Conservation (phyloP, 2,797 vertebrate species). For the Crenuchus spilurus region DNA sequence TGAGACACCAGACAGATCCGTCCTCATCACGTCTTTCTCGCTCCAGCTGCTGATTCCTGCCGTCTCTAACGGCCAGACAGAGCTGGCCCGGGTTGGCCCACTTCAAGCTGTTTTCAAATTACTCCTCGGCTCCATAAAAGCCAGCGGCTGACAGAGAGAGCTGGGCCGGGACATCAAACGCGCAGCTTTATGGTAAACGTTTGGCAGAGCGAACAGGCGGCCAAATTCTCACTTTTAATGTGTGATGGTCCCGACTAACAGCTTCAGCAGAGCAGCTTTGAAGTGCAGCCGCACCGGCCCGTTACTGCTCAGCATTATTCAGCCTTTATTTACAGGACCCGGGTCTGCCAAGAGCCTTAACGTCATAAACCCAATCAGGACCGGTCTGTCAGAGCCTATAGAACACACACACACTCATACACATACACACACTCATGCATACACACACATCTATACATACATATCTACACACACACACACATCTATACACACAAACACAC, state of each 20-base stretch:
- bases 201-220: constrained; percentile 64
- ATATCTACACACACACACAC: neutral
- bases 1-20: too few relatives aligned
- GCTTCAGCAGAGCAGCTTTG: constrained; percentile 73
- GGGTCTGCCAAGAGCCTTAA: constrained; percentile 67
- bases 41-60: constrained; percentile 60
- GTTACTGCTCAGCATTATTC: constrained; percentile 77
- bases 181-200: constrained; percentile 72
- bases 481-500: too few relatives aligned
- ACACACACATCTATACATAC: constrained; percentile 16
- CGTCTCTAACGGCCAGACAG: constrained; percentile 55
- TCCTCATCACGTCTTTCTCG: too few relatives aligned
- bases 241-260: constrained; percentile 71
- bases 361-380: constrained; percentile 69
- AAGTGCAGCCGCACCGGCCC: constrained; percentile 67
- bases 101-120: constrained; percentile 67
- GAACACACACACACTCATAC: constrained; percentile 40
- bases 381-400: constrained; percentile 52
- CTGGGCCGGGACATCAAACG: constrained; percentile 76
- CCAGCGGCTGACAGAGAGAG: constrained; percentile 66
- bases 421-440: constrained; percentile 20
- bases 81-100: constrained; percentile 60
- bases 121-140: constrained; percentile 67
- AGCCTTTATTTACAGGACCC: constrained; percentile 64
- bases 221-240: constrained; percentile 75